phyloP scores from a whole-genome alignment of 2,113 vertebrate species.

The Scomber colias region DNA sequence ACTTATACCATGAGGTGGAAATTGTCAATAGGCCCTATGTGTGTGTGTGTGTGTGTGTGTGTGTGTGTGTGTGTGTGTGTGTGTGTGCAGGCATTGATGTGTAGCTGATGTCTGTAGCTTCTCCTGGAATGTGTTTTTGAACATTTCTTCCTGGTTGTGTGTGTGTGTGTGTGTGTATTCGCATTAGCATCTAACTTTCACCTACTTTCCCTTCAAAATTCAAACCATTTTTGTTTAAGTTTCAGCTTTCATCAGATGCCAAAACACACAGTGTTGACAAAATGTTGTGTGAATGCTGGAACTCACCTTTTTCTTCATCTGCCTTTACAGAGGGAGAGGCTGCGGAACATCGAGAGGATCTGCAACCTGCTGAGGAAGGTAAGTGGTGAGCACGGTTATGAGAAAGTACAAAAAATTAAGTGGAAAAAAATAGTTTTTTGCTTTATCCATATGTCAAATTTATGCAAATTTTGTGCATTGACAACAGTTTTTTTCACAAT shows the following conservation, averaged over 20 bases:
- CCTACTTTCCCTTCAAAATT: background rate
- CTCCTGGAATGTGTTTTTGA: too few relatives aligned
- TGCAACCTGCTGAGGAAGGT: conserved; percentile 98
- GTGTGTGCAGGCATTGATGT: too few relatives aligned
- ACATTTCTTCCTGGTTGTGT: too few relatives aligned
- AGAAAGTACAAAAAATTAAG: background rate
- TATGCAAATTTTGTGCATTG: background rate
- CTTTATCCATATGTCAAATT: background rate
- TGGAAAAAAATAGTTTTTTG: background rate
- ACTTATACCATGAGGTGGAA: conserved; percentile 15
- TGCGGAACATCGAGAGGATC: conserved; percentile 97
- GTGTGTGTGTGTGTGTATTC: too few relatives aligned
- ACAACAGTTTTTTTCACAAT: too few relatives aligned
- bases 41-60: background rate
- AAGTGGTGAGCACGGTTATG: conserved; percentile 46
- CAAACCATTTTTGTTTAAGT: background rate
- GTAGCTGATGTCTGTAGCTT: too few relatives aligned
- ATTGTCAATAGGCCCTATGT: background rate
- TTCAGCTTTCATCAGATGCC: background rate
- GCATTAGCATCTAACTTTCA: too few relatives aligned
- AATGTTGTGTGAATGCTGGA: background rate
- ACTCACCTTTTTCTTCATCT: conserved; percentile 1
- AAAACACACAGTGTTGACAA: background rate
- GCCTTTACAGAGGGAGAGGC: conserved; percentile 90
- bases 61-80: background rate